phyloP scores from a whole-genome alignment of 2,888 invertebrate species.

The Caradrina clavipalpis region DNA sequence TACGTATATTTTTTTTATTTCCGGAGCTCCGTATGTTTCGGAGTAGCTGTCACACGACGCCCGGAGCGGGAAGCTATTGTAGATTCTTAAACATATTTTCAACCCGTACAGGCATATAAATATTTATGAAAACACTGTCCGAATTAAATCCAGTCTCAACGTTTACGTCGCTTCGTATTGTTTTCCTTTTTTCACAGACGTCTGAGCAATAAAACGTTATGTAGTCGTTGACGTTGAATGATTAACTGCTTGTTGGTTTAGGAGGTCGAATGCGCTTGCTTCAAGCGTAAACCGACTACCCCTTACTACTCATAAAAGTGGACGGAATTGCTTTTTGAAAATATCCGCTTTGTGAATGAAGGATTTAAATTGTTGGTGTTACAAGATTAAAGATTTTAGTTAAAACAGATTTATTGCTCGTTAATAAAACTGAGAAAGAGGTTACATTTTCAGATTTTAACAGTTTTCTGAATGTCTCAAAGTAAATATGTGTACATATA shows the following conservation, averaged over 20 bases:
- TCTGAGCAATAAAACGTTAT: conserved; percentile 73
- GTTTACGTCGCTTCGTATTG: conserved; percentile 75
- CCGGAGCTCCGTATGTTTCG: conserved; percentile 68
- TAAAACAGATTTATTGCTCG: conserved; percentile 5
- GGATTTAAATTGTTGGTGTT: conserved; percentile 10
- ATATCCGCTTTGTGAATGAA: conserved; percentile 28
- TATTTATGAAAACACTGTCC: conserved; percentile 80
- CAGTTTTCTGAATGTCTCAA: conserved; percentile 6
- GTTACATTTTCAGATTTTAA: neutral
- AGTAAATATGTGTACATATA: neutral
- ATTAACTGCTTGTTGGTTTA: conserved; percentile 72
- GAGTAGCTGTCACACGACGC: conserved; percentile 75
- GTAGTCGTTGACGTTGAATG: conserved; percentile 73
- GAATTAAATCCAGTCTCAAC: conserved; percentile 79
- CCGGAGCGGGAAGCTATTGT: conserved; percentile 70
- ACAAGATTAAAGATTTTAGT: conserved; percentile 9
- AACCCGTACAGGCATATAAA: conserved; percentile 71
- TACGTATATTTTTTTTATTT: conserved; percentile 68
- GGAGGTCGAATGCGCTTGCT: conserved; percentile 65
- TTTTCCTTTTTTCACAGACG: conserved; percentile 71
- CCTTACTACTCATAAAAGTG: conserved; percentile 70
- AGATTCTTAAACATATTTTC: conserved; percentile 76
- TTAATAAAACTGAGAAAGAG: conserved; percentile 3
- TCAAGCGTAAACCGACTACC: conserved; percentile 63
- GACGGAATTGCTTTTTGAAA: conserved; percentile 65